Base-by-base conservation (phyloP, 2,888 invertebrate genomes). In the Cyclophora albipunctata region DNA sequence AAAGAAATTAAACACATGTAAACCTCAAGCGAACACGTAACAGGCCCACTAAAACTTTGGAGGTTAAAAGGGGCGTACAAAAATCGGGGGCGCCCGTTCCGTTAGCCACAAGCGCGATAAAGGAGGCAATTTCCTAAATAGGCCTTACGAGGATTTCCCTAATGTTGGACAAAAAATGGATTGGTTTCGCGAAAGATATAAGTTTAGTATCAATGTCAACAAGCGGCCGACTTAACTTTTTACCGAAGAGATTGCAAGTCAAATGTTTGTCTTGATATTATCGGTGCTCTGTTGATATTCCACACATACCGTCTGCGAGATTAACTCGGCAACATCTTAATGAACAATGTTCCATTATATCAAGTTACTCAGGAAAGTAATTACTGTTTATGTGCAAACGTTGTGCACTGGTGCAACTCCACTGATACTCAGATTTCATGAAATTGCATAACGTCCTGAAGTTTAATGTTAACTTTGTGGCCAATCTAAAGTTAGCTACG, bases 71-170 rank as follows among this genome's bases (percentile, higher is more conserved):
- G 60, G 59, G 59, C 56, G 60, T 52, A 54, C 59, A 58, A 67
- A 66, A 62, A 73, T 73, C 68, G 69, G 62, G 69, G 69, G 56
- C 71, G 64, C 53, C 58, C 65, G 62, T 67, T 63, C 69, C 65
- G 68, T 75, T 76, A 76, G 76, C 80, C 81, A 73, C 78, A 74
- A 68, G 62, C 71, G 71, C 78, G 81, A 84, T 81, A 83, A 81
- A 80, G 74, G 71, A 81, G 72, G 75, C 82, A 84, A 83, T 84
- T 81, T 83, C 71, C 81, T 81, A 82, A 84, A 84, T 82, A 82
- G 78, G 75, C 71, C 79, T 82, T 78, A 72, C 67, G 78, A 75
- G 82, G 81, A 81, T 81, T 82, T 81, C 75, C 80, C 75, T 81
- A 81, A 84, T 77, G 81, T 79, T 69, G 73, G 73, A 72, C 77